Base-by-base conservation (phyloP, 2,113 vertebrate species). In the Uropsilus gracilis region DNA sequence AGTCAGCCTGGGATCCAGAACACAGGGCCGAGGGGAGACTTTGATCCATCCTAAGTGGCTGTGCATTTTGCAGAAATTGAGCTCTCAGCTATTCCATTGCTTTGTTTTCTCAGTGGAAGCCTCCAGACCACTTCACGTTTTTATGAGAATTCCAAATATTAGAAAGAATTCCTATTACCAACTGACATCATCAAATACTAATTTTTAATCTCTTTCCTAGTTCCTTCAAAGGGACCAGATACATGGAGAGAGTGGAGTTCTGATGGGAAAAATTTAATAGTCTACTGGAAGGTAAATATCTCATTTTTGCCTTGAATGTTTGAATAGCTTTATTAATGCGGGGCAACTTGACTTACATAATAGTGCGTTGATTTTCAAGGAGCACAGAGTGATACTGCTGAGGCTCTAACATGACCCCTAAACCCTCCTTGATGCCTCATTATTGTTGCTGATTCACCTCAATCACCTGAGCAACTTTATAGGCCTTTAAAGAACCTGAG, bases 241-340 rank as follows among this genome's bases (percentile, higher is more conserved):
- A 97, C 98, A 44, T 99, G 98, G 98, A 97, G 98, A 96, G 98
- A 98, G 73, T 97, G 95, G 97, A 98, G 95, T 96, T 91, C 97
- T 81, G 98, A 98, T 89, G 97, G 98, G 50, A 97, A 95, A 95
- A 98, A 94, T 59, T 20, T 99, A 30, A 98, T 95, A 50, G 91
- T 99, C 86, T 99, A 98, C 89, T 99, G 98, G 98, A 99, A 99
- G 98, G 98, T 99, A 98, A 59, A 2, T 63, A 77, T 69, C 50
- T 30, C 1, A 1, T 55, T 93, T 87, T 90, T 39, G 10, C 32
- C n/a, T 69, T 39, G 53, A 57, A 17, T 22, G 59, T 28, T 83
- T 37, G 64, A 48, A 18, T 57, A 16, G 32, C 72, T 55, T 26
- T 69, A 22, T 28, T 93, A 4, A 37, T 42, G 24, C 59, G 69